Evolutionary conservation across 2,113 vertebrate genomes (phyloP).

Genomic region (Seriola dumerili): DNA sequence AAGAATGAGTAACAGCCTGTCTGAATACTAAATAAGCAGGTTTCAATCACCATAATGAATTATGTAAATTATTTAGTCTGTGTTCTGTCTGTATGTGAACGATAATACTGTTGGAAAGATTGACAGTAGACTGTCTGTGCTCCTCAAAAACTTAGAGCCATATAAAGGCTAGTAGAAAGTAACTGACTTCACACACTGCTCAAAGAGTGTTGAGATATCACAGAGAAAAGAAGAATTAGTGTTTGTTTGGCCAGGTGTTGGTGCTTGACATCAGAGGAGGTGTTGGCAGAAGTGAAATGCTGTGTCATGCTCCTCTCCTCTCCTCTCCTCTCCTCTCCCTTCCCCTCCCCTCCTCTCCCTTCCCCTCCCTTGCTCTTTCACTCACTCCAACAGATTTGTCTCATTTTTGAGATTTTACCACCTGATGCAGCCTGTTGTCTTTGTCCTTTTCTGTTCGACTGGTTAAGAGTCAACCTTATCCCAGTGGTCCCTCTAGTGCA

Average conservation of each 20-base stretch:
- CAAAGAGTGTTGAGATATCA: not conserved
- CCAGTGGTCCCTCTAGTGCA: not conserved
- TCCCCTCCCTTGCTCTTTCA: not conserved
- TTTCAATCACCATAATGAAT: not conserved
- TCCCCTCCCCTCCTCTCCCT: not conserved
- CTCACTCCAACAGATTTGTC: not conserved
- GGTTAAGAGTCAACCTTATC: conserved; percentile 17
- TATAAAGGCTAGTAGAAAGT: conserved; percentile 11
- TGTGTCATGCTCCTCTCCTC: conserved; percentile 3
- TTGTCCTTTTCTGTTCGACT: conserved; percentile 30
- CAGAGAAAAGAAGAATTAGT: not conserved
- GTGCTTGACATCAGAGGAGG: conserved; percentile 1
- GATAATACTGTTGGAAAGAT: not conserved
- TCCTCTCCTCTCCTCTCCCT: not conserved
- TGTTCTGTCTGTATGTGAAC: not conserved
- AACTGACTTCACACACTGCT: not conserved
- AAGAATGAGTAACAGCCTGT: not conserved
- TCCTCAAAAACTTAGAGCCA: not conserved
- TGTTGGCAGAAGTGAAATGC: conserved; percentile 22
- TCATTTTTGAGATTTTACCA: not conserved
- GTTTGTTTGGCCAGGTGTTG: not conserved
- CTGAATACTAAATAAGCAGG: not conserved
- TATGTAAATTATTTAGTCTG: not conserved
- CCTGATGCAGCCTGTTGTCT: conserved; percentile 17
- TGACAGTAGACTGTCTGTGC: no score